A percentile compares a stretch with the other conserved stretches of the same genome.
phyloP scores from a whole-genome alignment of 2,888 invertebrate genomes.

The Rhagonycha lutea region DNA sequence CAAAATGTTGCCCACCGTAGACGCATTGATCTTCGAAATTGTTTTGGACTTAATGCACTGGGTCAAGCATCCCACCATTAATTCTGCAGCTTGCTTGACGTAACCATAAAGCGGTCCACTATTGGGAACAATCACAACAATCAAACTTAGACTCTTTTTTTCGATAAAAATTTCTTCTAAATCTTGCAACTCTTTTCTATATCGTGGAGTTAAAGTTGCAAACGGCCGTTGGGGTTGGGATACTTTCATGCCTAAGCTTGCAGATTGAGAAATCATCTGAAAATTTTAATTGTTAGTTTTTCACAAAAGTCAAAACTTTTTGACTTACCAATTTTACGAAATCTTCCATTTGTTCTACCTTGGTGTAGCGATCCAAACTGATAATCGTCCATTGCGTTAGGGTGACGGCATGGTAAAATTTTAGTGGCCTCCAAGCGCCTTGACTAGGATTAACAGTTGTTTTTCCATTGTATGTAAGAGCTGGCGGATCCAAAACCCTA shows the following conservation, averaged over 20 bases:
- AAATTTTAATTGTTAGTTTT: background rate
- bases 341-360: background rate
- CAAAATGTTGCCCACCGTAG: constrained; percentile 74
- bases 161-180: constrained; percentile 23
- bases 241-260: constrained; percentile 37
- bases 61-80: constrained; percentile 69
- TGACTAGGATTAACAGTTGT: constrained; percentile 41
- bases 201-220: background rate
- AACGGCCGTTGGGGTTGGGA: constrained; percentile 23
- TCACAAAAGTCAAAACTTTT: background rate
- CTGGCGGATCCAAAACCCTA: constrained; percentile 78
- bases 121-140: constrained; percentile 64
- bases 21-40: constrained; percentile 43
- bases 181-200: background rate
- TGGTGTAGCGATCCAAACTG: constrained; percentile 43
- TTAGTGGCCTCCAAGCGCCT: constrained; percentile 55
- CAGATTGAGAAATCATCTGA: constrained; percentile 12
- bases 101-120: constrained; percentile 34
- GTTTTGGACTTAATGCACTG: constrained; percentile 71
- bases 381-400: constrained; percentile 58
- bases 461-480: constrained; percentile 64
- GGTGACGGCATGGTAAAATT: constrained; percentile 50
- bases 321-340: constrained; percentile 42
- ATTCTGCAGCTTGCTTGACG: constrained; percentile 61
- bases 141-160: constrained; percentile 53